A percentile compares a stretch with the other conserved stretches of the same genome.
Evolutionary conservation across 1,140 invertebrate species (phyloP).

Genomic region (Anoplolepis gracilipes): DNA sequence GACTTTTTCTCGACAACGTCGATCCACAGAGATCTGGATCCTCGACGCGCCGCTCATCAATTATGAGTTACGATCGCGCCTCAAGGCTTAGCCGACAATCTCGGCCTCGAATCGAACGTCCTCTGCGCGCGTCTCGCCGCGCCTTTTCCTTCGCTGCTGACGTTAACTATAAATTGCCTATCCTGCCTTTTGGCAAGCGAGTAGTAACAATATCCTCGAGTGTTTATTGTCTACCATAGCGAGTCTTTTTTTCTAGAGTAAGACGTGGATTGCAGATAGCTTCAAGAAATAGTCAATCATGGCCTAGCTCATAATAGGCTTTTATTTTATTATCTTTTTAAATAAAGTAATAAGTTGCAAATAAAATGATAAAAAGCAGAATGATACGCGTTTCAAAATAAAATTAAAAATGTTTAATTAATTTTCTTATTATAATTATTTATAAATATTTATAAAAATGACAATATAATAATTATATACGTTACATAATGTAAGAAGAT

Average conservation of each 20-base stretch:
- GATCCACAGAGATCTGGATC: conserved; percentile 62
- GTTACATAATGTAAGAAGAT: not conserved
- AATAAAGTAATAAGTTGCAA: not conserved
- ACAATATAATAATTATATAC: too few species aligned
- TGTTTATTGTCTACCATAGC: conserved; percentile 24
- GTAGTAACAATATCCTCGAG: conserved; percentile 29
- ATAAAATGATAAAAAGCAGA: not conserved
- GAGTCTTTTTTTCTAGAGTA: not conserved
- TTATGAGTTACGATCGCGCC: conserved; percentile 65
- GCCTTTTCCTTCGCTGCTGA: conserved; percentile 13
- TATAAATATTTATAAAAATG: too few species aligned
- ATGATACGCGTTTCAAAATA: not conserved
- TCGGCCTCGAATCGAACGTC: conserved; percentile 60
- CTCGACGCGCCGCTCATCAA: conserved; percentile 60
- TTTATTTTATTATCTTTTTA: not conserved
- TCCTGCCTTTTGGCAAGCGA: conserved; percentile 48
- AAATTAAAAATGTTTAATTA: not conserved
- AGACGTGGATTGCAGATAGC: not conserved
- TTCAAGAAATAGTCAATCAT: not conserved
- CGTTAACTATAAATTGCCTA: conserved; percentile 59
- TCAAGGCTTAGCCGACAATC: conserved; percentile 55
- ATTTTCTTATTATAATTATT: not conserved
- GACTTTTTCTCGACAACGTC: conserved; percentile 35
- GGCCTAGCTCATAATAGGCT: not conserved
- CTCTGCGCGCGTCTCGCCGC: conserved; percentile 26